Conservation (phyloP, 2,888 invertebrate genomes). For the Lycocerus yunnanus region DNA sequence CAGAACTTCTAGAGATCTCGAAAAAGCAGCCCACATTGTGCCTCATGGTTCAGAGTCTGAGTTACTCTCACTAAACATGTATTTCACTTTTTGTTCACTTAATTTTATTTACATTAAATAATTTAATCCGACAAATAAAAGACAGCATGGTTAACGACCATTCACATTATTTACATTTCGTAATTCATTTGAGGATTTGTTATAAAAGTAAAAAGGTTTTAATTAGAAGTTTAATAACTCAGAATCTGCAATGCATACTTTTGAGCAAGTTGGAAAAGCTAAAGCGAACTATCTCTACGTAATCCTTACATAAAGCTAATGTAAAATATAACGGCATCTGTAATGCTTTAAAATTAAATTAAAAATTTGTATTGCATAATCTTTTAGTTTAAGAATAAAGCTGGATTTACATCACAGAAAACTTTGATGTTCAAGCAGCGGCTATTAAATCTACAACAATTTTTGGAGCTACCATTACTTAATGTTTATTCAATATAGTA, state of each 20-base stretch:
- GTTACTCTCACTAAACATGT: slow-evolving; percentile 19
- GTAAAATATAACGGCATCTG: background rate
- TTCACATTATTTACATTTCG: background rate
- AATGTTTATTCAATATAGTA: background rate
- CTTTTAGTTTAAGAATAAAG: background rate
- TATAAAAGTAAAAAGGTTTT: background rate
- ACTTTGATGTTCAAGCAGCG: background rate
- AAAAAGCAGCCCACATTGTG: slow-evolving; percentile 81
- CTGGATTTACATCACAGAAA: background rate
- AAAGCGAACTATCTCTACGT: background rate
- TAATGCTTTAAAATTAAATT: background rate
- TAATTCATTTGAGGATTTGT: background rate
- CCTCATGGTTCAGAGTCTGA: slow-evolving; percentile 50
- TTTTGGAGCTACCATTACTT: background rate
- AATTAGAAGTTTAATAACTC: slow-evolving; percentile 1
- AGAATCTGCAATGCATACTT: background rate
- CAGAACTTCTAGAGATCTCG: slow-evolving; percentile 78
- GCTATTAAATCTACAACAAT: background rate
- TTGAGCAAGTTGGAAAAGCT: background rate
- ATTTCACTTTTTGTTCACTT: slow-evolving; percentile 19
- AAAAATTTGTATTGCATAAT: background rate
- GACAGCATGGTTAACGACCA: background rate
- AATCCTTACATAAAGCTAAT: background rate
- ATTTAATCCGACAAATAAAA: background rate
- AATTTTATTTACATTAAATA: slow-evolving; percentile 6